phyloP scores from a whole-genome alignment of 2,113 vertebrate genomes.

The Chitala chitala region DNA sequence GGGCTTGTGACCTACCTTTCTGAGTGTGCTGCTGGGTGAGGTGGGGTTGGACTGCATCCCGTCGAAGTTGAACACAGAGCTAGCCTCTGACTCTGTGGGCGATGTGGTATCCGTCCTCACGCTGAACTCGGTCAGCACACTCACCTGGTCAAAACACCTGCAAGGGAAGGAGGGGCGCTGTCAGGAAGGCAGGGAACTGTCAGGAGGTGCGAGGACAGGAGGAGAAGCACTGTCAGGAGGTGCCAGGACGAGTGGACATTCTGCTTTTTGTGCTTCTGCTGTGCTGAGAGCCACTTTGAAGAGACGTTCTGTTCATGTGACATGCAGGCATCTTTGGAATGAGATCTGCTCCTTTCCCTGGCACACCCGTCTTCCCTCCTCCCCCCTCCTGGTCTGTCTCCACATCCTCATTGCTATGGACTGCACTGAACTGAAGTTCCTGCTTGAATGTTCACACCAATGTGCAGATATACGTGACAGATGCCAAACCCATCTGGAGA shows the following conservation, averaged over 20 bases:
- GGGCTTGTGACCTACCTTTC: constrained; percentile 30
- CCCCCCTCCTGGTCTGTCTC: too few relatives aligned
- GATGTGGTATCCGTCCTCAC: constrained; percentile 29
- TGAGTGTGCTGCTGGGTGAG: constrained; percentile 24
- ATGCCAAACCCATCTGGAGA: too few relatives aligned
- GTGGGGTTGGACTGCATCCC: constrained; percentile 9
- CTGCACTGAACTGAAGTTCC: too few relatives aligned
- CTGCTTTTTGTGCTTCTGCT: too few relatives aligned
- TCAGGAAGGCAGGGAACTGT: background rate
- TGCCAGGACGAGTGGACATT: background rate
- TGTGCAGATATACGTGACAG: too few relatives aligned
- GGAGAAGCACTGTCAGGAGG: background rate
- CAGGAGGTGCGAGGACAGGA: background rate
- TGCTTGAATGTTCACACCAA: too few relatives aligned
- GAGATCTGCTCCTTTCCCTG: too few relatives aligned
- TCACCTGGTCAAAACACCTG: constrained; percentile 43
- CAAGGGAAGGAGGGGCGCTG: background rate
- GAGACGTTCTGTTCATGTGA: too few relatives aligned
- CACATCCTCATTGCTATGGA: too few relatives aligned
- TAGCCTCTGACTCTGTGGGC: constrained; percentile 9
- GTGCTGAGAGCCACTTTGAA: background rate
- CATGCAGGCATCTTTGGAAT: too few relatives aligned
- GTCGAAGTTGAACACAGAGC: constrained; percentile 33
- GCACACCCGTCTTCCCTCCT: too few relatives aligned
- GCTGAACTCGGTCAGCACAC: constrained; percentile 33